Evolutionary conservation across 2,113 vertebrate genomes (phyloP), one percentile per base, ranked within the genome.

Genomic region (Eolophus roseicapilla): DNA sequence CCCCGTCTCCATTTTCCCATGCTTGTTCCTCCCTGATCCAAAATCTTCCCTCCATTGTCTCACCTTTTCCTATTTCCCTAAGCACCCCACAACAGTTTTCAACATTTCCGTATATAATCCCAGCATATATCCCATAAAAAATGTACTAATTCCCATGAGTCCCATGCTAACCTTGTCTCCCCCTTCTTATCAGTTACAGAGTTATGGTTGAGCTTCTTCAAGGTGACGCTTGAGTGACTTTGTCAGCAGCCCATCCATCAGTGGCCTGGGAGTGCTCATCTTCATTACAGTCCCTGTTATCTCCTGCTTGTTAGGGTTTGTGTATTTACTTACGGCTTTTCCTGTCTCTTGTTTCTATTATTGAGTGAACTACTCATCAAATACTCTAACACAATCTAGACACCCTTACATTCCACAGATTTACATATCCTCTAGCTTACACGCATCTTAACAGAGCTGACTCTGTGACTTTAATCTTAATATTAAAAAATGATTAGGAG

Each of bases 221-320:
- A 16, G 28, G 41, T 28, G 46, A 31, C 2, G 0, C 21, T 57
- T 53, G 16, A 19, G 27, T 0, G 1, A 39, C 43, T 35, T 18
- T 9, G 4, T 24, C n/a, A 53, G 43, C 24, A 19, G n/a, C 39
- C 24, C 19, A 43, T 19, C 17, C 31, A 10, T 6, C 7, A n/a
- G 50, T 53, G 35, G 9, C 24, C 31, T 49, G n/a, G 25, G 67
- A 87, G 20, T 44, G 75, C 49, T 79, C 44, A 69, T 70, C 39
- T 65, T 60, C 44, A 14, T 41, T 50, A 35, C 25, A 16, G 46
- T 46, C 0, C 0, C 19, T 81, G 8, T 84, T 82, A 73, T 63
- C 50, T 84, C 35, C 57, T 73, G 33, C 46, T 44, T 63, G 3
- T 76, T 88, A 46, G 11, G 15, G 33, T 21, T 70, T 71, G 21